A percentile compares a stretch with the other conserved stretches of the same genome.
Conservation (phyloP, 30 jellyfish, hydroid and myxozoan genomes). For the Clytia hemisphaerica region DNA sequence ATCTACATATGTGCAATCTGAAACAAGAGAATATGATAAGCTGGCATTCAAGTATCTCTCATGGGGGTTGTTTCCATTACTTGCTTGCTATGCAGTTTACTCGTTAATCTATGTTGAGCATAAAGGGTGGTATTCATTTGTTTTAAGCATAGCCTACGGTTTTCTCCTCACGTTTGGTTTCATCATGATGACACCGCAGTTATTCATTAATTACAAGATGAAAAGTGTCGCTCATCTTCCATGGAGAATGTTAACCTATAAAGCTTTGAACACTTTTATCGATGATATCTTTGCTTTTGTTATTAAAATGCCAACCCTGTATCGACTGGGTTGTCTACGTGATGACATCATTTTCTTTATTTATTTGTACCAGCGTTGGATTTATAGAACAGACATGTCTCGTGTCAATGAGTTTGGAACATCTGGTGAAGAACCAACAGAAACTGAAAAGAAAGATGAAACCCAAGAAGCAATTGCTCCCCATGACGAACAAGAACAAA, state of each 20-base stretch:
- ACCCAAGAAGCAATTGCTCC: too few species aligned
- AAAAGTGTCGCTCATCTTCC: slow-evolving; percentile 98
- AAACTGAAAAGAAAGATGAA: too few species aligned
- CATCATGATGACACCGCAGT: slow-evolving; percentile 98
- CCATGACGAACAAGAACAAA: too few species aligned
- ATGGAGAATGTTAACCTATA: slow-evolving; percentile 97
- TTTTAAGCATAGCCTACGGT: slow-evolving; percentile 86
- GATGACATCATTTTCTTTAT: slow-evolving; percentile 93
- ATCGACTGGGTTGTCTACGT: slow-evolving; percentile 91
- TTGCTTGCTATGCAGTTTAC: slow-evolving; percentile 89
- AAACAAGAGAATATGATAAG: slow-evolving; percentile 80
- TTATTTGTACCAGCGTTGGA: slow-evolving; percentile 83
- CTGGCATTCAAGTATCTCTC: slow-evolving; percentile 89
- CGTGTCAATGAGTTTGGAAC: slow-evolving; percentile 94
- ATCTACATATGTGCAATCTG: slow-evolving; percentile 77
- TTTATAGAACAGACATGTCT: slow-evolving; percentile 74
- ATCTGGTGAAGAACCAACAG: slow-evolving; percentile 87
- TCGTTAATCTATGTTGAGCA: slow-evolving; percentile 86
- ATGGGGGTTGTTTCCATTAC: slow-evolving; percentile 75
- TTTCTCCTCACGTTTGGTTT: slow-evolving; percentile 90
- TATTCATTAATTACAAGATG: slow-evolving; percentile 91
- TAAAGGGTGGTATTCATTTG: slow-evolving; percentile 98
- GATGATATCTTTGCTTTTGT: slow-evolving; percentile 98
- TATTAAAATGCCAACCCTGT: slow-evolving; percentile 94
- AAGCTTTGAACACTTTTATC: slow-evolving; percentile 92